Evolutionary conservation across 2,113 vertebrate species (phyloP).

Genomic region (Prionailurus bengalensis): DNA sequence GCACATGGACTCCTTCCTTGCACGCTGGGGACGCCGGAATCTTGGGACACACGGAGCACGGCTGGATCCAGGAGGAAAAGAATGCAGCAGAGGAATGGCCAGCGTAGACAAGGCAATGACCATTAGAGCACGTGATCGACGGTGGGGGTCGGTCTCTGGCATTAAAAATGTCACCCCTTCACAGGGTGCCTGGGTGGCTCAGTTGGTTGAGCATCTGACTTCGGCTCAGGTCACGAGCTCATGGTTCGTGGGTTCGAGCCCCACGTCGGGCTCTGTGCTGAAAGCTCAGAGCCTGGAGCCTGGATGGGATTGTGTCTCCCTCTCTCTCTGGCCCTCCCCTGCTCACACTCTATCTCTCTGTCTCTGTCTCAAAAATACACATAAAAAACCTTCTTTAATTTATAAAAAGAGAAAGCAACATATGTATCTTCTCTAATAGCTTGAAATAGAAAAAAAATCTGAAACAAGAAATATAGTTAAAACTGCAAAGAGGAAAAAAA

Average conservation of each 20-base stretch:
- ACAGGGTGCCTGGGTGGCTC: too few relatives aligned
- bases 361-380: too few relatives aligned
- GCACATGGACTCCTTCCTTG: background rate
- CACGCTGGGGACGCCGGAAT: too few relatives aligned
- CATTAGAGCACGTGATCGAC: rapidly evolving
- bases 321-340: too few relatives aligned
- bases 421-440: background rate
- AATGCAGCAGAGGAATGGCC: rapidly evolving
- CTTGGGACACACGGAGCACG: rapidly evolving
- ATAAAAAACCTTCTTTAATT: too few relatives aligned
- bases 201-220: too few relatives aligned
- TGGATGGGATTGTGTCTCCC: too few relatives aligned
- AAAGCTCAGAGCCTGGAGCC: too few relatives aligned
- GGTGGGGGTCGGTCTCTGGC: rapidly evolving
- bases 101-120: rapidly evolving
- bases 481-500: background rate
- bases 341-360: too few relatives aligned
- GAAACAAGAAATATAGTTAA: background rate
- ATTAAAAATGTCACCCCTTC: background rate
- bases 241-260: too few relatives aligned
- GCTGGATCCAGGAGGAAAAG: rapidly evolving
- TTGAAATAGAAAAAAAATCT: background rate
- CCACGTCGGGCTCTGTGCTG: too few relatives aligned
- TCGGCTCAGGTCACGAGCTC: too few relatives aligned
- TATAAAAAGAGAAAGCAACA: background rate